Percentiles rank a stretch among this genome's conserved stretches.
phyloP scores from a whole-genome alignment of 2,888 invertebrate genomes.

The Sisyra terminalis region DNA sequence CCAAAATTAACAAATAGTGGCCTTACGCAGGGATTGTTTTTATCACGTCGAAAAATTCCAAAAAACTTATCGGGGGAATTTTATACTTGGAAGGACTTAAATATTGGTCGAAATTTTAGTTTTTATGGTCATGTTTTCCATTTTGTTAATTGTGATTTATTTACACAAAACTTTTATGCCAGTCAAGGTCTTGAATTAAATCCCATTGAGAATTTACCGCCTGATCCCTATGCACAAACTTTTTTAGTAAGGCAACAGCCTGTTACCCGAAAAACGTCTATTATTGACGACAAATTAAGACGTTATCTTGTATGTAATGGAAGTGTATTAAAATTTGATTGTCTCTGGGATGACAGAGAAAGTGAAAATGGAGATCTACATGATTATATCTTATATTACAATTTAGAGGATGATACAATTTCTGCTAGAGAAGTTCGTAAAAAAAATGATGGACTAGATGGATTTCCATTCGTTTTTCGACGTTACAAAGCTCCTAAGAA shows the following conservation, averaged over 20 bases:
- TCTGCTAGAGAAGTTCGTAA: conserved; percentile 58
- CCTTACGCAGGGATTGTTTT: neutral
- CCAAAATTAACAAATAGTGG: conserved; percentile 60
- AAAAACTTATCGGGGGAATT: conserved; percentile 32
- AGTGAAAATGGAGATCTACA: conserved; percentile 36
- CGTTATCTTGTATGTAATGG: neutral
- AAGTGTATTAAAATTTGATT: conserved; percentile 36
- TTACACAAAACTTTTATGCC: conserved; percentile 59
- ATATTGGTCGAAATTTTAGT: conserved; percentile 59
- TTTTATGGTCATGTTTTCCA: conserved; percentile 71
- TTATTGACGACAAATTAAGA: neutral
- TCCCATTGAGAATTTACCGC: conserved; percentile 48
- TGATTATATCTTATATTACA: conserved; percentile 58
- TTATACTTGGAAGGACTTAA: conserved; percentile 80
- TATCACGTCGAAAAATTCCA: neutral
- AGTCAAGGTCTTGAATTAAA: conserved; percentile 69
- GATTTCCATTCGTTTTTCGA: conserved; percentile 53
- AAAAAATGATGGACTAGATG: conserved; percentile 59
- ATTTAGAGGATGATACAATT: conserved; percentile 65
- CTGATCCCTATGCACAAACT: conserved; percentile 47
- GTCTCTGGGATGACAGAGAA: conserved; percentile 47
- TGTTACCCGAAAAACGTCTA: neutral
- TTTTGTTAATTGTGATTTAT: conserved; percentile 62
- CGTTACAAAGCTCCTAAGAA: conserved; percentile 62
- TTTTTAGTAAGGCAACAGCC: neutral